Conservation (phyloP, 2,888 invertebrate species). For the Meteorus cinctellus region DNA sequence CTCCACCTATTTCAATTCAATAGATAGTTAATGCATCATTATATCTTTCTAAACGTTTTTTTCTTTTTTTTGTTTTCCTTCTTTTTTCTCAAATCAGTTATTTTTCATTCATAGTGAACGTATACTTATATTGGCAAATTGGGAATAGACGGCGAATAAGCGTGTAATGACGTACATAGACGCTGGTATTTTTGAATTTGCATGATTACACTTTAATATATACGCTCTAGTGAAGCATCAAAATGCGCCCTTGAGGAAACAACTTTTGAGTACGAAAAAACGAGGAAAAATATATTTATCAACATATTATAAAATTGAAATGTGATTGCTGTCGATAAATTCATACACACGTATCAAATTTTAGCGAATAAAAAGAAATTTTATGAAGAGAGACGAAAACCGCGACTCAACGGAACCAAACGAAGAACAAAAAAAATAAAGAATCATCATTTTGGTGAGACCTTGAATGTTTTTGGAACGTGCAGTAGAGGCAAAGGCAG, state of each 20-base stretch:
- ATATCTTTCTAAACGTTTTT: background rate
- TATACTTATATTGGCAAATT: slow-evolving; percentile 13
- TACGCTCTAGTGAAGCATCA: background rate
- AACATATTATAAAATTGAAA: background rate
- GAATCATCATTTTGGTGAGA: slow-evolving; percentile 43
- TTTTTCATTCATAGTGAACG: background rate
- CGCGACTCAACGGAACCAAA: background rate
- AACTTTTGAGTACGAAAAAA: background rate
- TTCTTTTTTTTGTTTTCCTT: background rate
- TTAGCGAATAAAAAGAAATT: background rate
- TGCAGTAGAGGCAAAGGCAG: slow-evolving; percentile 61
- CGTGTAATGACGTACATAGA: slow-evolving; percentile 11
- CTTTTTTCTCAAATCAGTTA: background rate
- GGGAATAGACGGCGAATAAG: slow-evolving; percentile 7
- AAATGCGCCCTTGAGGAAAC: slow-evolving; percentile 3
- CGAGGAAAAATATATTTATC: background rate
- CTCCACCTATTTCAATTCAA: background rate
- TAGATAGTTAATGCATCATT: background rate
- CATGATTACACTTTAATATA: slow-evolving; percentile 1
- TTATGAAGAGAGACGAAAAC: background rate
- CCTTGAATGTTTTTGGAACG: slow-evolving; percentile 67
- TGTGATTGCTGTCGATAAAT: background rate
- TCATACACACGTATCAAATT: background rate
- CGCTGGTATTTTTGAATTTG: background rate
- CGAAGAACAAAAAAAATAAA: background rate